A percentile compares a stretch with the other conserved stretches of the same genome.
Evolutionary conservation across 2,797 vertebrate genomes (phyloP).

Genomic region (Poeciliopsis presidionis): DNA sequence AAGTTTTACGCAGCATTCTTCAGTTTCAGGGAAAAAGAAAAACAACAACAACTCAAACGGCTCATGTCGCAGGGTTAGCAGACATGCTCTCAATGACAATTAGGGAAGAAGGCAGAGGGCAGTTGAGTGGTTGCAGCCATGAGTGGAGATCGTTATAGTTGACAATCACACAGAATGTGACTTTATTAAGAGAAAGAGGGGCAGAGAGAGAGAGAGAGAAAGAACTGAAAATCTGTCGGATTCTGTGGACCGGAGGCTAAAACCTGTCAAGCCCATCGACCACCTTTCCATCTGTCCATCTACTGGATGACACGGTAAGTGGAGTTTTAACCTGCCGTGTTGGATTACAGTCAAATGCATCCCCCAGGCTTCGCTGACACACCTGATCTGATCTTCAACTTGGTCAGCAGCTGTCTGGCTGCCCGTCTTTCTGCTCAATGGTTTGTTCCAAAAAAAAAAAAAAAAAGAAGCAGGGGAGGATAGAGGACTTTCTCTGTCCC

Average conservation of each 20-base stretch:
- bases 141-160: slow-evolving; percentile 23
- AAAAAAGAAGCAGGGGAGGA: not conserved
- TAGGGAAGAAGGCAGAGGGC: slow-evolving; percentile 15
- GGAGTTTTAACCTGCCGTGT: slow-evolving; percentile 56
- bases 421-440: slow-evolving; percentile 30
- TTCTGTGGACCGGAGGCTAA: slow-evolving; percentile 25
- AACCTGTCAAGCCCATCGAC: slow-evolving; percentile 33
- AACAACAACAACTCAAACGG: slow-evolving; percentile 10
- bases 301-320: slow-evolving; percentile 38
- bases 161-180: slow-evolving; percentile 1
- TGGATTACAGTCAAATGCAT: slow-evolving; percentile 43
- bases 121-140: slow-evolving; percentile 1
- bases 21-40: not conserved
- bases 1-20: not conserved
- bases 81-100: slow-evolving; percentile 44
- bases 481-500: slow-evolving; percentile 19
- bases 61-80: slow-evolving; percentile 25
- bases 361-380: slow-evolving; percentile 45
- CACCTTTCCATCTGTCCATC: slow-evolving; percentile 32
- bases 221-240: slow-evolving; percentile 3
- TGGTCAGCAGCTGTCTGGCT: slow-evolving; percentile 59
- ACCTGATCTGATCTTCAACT: slow-evolving; percentile 60
- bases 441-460: slow-evolving; percentile 23
- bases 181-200: slow-evolving; percentile 5
- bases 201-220: not conserved